These are phyloP conservation scores for Leucoraja erinaceus DNA, from an alignment of 2,113 vertebrate genomes.

Conservation along the genomic window DNA sequence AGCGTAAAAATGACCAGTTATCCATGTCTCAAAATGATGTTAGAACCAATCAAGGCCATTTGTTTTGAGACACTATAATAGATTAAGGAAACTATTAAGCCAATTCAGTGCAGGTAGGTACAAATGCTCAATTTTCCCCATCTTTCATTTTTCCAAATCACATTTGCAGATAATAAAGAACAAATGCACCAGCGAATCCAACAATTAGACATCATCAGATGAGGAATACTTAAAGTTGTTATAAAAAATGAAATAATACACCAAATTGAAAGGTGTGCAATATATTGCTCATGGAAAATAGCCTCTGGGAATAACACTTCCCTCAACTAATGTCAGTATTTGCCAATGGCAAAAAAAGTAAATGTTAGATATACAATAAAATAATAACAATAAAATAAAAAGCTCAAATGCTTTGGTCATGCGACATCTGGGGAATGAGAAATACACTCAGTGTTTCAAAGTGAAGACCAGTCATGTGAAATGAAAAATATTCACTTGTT, in stretches of 20 bases:
- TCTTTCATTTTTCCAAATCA: background rate
- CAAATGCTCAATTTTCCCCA: background rate
- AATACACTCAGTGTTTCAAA: no score
- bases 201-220: background rate
- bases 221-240: background rate
- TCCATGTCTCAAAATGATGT: background rate
- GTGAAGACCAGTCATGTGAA: no score
- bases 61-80: background rate
- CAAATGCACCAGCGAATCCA: background rate
- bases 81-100: background rate
- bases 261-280: no score
- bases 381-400: no score
- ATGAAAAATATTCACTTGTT: no score
- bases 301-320: background rate
- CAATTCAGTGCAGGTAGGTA: background rate
- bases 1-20: constrained; percentile 11
- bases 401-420: no score
- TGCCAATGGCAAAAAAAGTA: background rate
- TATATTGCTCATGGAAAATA: background rate
- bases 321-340: background rate
- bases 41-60: background rate
- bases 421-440: no score
- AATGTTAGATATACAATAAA: background rate
- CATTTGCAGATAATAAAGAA: background rate
- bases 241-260: background rate